Evolutionary conservation across 2,888 invertebrate genomes (phyloP), one percentile per base, ranked within the genome.

Genomic region (Eristalis tenax): DNA sequence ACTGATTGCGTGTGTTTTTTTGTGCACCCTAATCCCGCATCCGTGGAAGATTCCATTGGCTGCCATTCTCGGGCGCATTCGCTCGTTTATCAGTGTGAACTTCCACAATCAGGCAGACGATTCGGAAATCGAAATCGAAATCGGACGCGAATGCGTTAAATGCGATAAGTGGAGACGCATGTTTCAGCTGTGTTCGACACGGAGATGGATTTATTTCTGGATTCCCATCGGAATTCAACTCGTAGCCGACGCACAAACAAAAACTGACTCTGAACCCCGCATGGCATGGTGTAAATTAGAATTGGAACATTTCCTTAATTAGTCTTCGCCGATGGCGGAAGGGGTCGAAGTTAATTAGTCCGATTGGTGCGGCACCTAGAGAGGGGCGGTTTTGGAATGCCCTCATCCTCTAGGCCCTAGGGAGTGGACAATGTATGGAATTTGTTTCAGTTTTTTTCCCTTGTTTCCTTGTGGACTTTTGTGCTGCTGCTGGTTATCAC

Each of bases 81-180:
- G 18, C 13, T 28, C 32, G 6, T 35, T 18, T 18, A 22, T 61
- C 61, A 50, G 23, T 82, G 18, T 57, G 50, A 65, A 71, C 18
- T 6, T 43, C n/a, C 15, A 43, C 15, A 2, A 18, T 15, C 3
- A 6, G n/a, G 43, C 43, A 18, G 43, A n/a, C 43, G 43, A 43
- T 43, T 43, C 50, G 50, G 50, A 18, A 50, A 50, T 50, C 38
- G 23, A 38, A 73, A 78, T 83, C 63, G 56, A 61, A 75, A 65
- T 70, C 35, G 15, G 35, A 69, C 38, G 13, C 77, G 28, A 79
- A 65, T 70, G 74, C 66, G 70, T 84, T 75, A 76, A 84, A 84
- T 80, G 26, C 76, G 76, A 85, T 85, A 84, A 84, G 70, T 84
- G 84, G 79, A 43, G 56, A 73, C 80, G 81, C 81, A 81, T 85